Percentiles rank a stretch among this genome's conserved stretches.
These are phyloP conservation scores for Stratiolaelaps scimitus DNA, from an alignment of 1,140 invertebrate genomes.

Conservation along the genomic window DNA sequence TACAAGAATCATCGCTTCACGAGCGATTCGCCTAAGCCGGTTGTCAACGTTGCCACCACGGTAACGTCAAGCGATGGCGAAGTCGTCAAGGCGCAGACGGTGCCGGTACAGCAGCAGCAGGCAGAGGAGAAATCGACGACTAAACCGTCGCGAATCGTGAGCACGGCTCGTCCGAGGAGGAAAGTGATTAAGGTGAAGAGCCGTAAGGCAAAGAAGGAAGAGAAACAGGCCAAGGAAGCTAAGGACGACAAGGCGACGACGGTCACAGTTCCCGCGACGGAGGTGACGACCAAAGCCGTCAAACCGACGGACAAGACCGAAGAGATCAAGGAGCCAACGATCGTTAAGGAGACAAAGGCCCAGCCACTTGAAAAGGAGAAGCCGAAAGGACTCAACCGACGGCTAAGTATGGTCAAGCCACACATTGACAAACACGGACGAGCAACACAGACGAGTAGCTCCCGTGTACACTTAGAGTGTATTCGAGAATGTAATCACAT, in stretches of 20 bases:
- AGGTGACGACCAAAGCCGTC: background rate
- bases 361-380: too few relatives aligned
- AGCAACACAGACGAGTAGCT: too few relatives aligned
- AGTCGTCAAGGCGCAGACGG: background rate
- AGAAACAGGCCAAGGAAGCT: background rate
- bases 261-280: background rate
- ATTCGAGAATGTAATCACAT: too few relatives aligned
- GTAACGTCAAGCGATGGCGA: slow-evolving; percentile 7
- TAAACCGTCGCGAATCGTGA: background rate
- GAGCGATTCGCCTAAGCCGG: slow-evolving; percentile 4
- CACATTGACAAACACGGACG: background rate
- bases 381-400: background rate
- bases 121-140: background rate
- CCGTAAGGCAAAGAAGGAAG: background rate
- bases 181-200: slow-evolving; percentile 12
- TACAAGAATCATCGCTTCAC: slow-evolving; percentile 18
- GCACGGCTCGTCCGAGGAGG: background rate
- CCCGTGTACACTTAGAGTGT: too few relatives aligned
- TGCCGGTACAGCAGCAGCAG: background rate
- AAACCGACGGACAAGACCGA: too few relatives aligned
- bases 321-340: too few relatives aligned
- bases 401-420: background rate
- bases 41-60: slow-evolving; percentile 4
- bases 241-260: background rate
- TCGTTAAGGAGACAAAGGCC: too few relatives aligned